A percentile compares a stretch with the other conserved stretches of the same genome.
phyloP scores from a whole-genome alignment of 1,140 invertebrate species.

The Euglossa dilemma region DNA sequence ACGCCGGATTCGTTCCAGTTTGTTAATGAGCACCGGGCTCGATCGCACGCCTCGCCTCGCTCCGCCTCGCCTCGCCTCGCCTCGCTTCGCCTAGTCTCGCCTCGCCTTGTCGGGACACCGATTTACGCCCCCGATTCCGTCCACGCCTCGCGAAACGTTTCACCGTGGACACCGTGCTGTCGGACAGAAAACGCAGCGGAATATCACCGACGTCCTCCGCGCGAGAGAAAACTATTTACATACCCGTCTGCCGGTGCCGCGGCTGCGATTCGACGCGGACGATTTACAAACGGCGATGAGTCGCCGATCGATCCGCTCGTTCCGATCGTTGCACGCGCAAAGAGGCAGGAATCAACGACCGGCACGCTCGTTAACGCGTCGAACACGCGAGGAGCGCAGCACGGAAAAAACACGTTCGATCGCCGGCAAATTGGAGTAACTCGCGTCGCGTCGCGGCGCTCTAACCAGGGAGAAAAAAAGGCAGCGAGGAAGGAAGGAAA shows the following conservation, averaged over 20 bases:
- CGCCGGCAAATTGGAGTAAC: slow-evolving; percentile 8
- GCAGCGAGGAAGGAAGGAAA: neutral
- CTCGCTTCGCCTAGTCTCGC: neutral
- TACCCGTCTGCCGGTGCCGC: no score
- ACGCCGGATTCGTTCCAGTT: slow-evolving; percentile 27
- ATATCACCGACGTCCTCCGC: no score
- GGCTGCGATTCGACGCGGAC: no score
- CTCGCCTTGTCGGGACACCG: neutral
- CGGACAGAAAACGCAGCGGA: no score
- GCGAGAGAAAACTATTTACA: no score
- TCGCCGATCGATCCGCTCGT: neutral
- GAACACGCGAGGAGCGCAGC: neutral
- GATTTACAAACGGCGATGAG: no score
- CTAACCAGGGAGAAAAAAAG: no score
- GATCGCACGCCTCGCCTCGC: neutral
- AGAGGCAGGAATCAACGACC: neutral
- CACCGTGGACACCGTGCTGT: no score
- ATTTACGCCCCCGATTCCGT: neutral
- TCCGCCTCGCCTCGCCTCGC: no score
- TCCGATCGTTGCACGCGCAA: neutral
- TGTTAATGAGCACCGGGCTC: slow-evolving; percentile 3
- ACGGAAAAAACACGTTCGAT: neutral
- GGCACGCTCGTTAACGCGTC: neutral
- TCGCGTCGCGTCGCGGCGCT: no score
- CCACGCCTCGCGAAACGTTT: neutral